phyloP scores from a whole-genome alignment of 2,113 vertebrate species.

The Camelus bactrianus region DNA sequence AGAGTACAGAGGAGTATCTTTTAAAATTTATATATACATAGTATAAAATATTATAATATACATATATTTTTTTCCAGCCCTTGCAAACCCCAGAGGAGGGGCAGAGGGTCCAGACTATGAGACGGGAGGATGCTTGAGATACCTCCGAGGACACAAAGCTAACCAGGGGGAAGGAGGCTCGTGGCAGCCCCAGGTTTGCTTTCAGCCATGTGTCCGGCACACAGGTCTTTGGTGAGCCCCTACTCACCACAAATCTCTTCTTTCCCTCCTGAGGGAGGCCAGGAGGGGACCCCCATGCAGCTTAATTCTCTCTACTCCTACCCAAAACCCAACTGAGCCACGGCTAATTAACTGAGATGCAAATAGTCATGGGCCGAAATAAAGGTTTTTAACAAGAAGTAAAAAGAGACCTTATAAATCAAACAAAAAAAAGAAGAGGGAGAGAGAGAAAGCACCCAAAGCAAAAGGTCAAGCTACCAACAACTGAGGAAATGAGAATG shows the following conservation, averaged over 20 bases:
- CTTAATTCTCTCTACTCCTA: not conserved
- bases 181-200: rapidly evolving
- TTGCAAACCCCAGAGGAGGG: slow-evolving; percentile 62
- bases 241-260: not conserved
- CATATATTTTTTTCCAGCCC: not conserved
- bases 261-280: not conserved
- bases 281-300: not conserved
- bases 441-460: not conserved
- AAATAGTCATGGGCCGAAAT: not conserved
- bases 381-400: slow-evolving; percentile 44
- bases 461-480: slow-evolving; percentile 9
- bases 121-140: slow-evolving; percentile 66
- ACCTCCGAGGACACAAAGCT: slow-evolving; percentile 47
- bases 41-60: not conserved
- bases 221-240: slow-evolving; percentile 60
- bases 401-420: slow-evolving; percentile 48
- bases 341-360: slow-evolving; percentile 11
- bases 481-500: slow-evolving; percentile 35
- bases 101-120: slow-evolving; percentile 71
- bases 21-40: not conserved
- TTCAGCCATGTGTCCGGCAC: slow-evolving; percentile 9
- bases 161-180: slow-evolving; percentile 39
- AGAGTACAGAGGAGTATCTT: not conserved
- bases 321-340: not conserved
- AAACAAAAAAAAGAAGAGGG: not conserved